A percentile compares a stretch with the other conserved stretches of the same genome.
Evolutionary conservation across 1,140 invertebrate species (phyloP).

Genomic region (Formica selysi): DNA sequence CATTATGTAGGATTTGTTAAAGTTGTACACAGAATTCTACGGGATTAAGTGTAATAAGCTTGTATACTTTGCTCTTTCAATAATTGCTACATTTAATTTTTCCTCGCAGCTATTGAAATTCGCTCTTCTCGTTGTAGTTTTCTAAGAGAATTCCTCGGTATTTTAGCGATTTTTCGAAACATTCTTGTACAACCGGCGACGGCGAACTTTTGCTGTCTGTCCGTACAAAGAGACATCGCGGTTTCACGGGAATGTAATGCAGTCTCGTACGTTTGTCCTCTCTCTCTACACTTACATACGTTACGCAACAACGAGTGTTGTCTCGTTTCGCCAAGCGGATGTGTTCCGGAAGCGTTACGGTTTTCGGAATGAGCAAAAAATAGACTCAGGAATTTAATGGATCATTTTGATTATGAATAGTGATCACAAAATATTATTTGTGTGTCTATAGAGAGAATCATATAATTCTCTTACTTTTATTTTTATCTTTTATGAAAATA

Average conservation of each 20-base stretch:
- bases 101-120: not conserved
- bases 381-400: not conserved
- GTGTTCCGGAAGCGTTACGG: constrained; percentile 13
- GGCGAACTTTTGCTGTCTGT: constrained; percentile 43
- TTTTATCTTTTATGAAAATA: not conserved
- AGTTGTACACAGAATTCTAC: constrained; percentile 19
- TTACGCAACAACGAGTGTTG: constrained; percentile 16
- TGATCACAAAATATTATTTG: constrained; percentile 22
- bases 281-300: not conserved
- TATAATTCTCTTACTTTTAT: not conserved
- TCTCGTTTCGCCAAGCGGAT: not conserved
- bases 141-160: constrained; percentile 1
- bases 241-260: constrained; percentile 34
- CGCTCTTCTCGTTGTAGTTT: not conserved
- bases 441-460: not conserved
- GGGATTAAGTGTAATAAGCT: constrained; percentile 14
- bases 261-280: constrained; percentile 1
- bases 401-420: constrained; percentile 11
- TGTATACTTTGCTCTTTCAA: no score
- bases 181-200: not conserved
- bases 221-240: constrained; percentile 37
- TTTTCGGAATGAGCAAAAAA: constrained; percentile 32
- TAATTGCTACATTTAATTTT: not conserved
- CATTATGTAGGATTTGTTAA: constrained; percentile 4
- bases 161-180: constrained; percentile 19